phyloP scores from a whole-genome alignment of 2,113 vertebrate species.

The Sapajus apella region DNA sequence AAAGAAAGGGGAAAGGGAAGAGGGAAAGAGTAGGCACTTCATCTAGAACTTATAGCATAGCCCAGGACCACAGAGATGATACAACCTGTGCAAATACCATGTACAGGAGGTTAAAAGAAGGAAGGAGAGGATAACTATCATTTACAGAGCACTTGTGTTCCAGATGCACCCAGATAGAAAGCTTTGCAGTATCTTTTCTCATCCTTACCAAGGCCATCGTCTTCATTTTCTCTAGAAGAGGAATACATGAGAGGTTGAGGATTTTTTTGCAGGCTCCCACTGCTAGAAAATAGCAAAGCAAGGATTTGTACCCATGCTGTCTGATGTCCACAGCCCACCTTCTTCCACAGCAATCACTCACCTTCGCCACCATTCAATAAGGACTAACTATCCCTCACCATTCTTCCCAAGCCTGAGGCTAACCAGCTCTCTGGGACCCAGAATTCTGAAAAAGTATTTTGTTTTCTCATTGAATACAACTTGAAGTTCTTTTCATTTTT shows the following conservation, averaged over 20 bases:
- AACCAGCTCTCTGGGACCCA: not conserved
- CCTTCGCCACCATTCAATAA: not conserved
- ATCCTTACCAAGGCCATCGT: not conserved
- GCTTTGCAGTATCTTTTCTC: not conserved
- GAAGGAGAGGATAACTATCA: not conserved
- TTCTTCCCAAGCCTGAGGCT: not conserved
- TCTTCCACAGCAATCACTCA: not conserved
- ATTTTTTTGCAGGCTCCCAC: not conserved
- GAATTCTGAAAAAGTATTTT: not conserved
- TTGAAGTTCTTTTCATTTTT: not conserved
- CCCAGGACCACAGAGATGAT: not conserved
- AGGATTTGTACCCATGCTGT: not conserved
- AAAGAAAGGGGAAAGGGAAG: not conserved
- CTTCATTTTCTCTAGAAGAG: not conserved
- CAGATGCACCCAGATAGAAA: not conserved
- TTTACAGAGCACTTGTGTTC: not conserved
- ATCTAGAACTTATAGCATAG: not conserved
- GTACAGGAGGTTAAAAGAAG: not conserved
- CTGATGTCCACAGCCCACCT: not conserved
- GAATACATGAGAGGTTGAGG: not conserved
- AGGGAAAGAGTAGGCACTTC: not conserved
- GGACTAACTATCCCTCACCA: not conserved
- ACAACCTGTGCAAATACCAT: too few species aligned
- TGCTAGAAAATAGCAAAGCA: not conserved
- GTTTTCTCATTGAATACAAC: not conserved